Percentiles rank a stretch among this genome's conserved stretches.
Evolutionary conservation across 2,797 vertebrate species (phyloP).

Genomic region (Gallinago stenura): DNA sequence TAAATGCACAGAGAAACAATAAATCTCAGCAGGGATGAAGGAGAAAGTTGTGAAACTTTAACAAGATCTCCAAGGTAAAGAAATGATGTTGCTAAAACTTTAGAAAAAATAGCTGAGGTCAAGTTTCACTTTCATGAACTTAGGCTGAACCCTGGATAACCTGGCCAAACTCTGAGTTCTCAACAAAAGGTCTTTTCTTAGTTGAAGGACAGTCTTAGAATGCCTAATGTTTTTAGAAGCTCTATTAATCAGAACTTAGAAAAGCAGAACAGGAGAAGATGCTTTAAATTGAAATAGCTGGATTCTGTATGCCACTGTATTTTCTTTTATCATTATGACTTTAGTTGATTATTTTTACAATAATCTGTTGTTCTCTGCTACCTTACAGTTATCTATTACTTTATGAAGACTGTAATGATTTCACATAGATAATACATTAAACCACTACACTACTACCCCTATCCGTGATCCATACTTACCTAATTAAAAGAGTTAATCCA

Average conservation of each 20-base stretch:
- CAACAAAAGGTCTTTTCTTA: background rate
- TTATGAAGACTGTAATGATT: background rate
- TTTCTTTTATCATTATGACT: background rate
- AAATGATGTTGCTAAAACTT: background rate
- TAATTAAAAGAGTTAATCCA: conserved; percentile 6
- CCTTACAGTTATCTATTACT: background rate
- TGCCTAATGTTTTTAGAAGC: background rate
- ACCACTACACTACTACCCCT: background rate
- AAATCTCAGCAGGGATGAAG: conserved; percentile 8
- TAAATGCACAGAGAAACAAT: conserved; percentile 16
- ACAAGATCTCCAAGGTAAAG: conserved; percentile 37
- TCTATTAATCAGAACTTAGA: background rate
- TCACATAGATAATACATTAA: background rate
- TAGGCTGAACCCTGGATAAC: background rate
- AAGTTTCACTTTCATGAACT: background rate
- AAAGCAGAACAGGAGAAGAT: background rate
- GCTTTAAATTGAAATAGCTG: background rate
- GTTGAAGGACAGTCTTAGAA: background rate
- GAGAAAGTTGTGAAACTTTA: conserved; percentile 21
- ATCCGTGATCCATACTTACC: background rate
- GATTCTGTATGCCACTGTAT: background rate
- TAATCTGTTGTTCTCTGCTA: background rate
- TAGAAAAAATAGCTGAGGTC: background rate
- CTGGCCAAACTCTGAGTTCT: background rate
- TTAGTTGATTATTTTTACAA: background rate